These are phyloP conservation scores for Meiosimyza decipiens DNA, from an alignment of 2,888 invertebrate genomes.

Conservation along the genomic window DNA sequence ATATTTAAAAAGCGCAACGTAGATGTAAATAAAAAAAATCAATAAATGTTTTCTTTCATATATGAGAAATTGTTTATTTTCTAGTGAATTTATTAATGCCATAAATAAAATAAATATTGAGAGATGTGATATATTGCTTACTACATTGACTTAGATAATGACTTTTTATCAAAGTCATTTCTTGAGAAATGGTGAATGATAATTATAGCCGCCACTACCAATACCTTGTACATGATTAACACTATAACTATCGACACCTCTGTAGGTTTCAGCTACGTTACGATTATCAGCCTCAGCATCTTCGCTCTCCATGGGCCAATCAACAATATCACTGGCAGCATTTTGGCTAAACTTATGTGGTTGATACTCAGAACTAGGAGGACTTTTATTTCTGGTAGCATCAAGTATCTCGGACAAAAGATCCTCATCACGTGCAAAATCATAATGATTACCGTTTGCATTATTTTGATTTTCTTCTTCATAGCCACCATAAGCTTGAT, in stretches of 20 bases:
- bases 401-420: too few relatives aligned
- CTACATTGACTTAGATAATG: neutral
- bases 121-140: neutral
- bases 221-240: slow-evolving; percentile 57
- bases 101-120: slow-evolving; percentile 27
- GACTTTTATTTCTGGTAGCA: too few relatives aligned
- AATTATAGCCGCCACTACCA: slow-evolving; percentile 52
- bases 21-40: neutral
- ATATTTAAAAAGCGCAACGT: neutral
- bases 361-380: too few relatives aligned
- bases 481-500: neutral
- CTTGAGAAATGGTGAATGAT: slow-evolving; percentile 49
- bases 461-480: neutral
- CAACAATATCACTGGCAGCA: neutral
- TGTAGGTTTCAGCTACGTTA: slow-evolving; percentile 51
- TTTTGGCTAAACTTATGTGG: too few relatives aligned
- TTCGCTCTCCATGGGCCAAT: neutral
- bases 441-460: neutral
- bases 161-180: neutral
- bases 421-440: too few relatives aligned
- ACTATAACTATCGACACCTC: slow-evolving; percentile 59
- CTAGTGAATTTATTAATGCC: neutral
- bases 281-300: neutral
- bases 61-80: neutral
- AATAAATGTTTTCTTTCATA: neutral